Evolutionary conservation across 2,797 vertebrate species (phyloP).

Genomic region (Brotula barbata): DNA sequence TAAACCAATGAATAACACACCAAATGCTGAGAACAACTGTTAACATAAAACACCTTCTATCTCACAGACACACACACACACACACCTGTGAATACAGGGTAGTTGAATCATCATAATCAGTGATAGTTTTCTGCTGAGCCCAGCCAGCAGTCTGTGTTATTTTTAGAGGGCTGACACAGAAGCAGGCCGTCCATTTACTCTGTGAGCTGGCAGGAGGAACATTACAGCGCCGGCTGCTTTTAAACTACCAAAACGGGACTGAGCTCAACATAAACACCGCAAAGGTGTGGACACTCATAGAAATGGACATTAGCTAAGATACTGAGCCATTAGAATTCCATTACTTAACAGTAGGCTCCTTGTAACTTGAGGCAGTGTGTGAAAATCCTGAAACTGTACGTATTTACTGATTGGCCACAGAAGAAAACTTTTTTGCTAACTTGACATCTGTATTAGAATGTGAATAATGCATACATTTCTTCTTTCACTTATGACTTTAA

Average conservation of each 20-base stretch:
- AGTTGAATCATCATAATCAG: conserved; percentile 81
- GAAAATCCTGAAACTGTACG: conserved; percentile 34
- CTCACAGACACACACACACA: conserved; percentile 36
- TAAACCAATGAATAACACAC: conserved; percentile 31
- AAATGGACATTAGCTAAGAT: conserved; percentile 57
- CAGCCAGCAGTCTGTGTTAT: conserved; percentile 75
- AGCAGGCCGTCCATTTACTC: conserved; percentile 74
- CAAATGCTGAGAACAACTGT: conserved; percentile 45
- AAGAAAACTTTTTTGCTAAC: conserved; percentile 25
- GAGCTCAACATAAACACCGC: conserved; percentile 71
- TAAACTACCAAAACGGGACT: conserved; percentile 72
- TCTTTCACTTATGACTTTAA: conserved; percentile 1
- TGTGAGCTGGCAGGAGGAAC: conserved; percentile 71
- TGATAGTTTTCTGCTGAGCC: conserved; percentile 79
- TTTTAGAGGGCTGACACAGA: conserved; percentile 80
- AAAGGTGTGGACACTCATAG: conserved; percentile 67
- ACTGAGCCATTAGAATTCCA: conserved; percentile 49
- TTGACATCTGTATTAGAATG: conserved; percentile 13
- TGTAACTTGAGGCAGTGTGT: conserved; percentile 32
- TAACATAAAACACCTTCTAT: conserved; percentile 48
- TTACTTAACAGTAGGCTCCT: conserved; percentile 48
- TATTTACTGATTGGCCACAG: conserved; percentile 20
- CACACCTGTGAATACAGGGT: conserved; percentile 74
- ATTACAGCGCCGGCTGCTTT: conserved; percentile 65
- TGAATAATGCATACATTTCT: conserved; percentile 32